A percentile compares a stretch with the other conserved stretches of the same genome.
Conservation (phyloP, 2,888 invertebrate genomes). For the Kryphioiulus occultus region DNA sequence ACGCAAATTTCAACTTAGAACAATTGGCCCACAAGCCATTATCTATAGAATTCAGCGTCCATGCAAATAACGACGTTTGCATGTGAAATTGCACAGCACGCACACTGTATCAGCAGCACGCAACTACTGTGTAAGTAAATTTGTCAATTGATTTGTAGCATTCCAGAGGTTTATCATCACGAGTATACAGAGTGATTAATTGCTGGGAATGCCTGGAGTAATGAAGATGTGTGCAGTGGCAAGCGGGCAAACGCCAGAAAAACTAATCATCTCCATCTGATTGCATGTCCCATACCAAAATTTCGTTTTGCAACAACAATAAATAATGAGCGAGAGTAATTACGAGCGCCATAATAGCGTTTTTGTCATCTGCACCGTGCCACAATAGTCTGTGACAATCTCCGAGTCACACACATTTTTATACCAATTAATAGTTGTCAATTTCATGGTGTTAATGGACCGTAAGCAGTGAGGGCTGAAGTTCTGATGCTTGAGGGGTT, state of each 20-base stretch:
- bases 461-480: not conserved
- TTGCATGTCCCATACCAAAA: not conserved
- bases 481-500: not conserved
- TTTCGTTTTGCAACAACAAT: not conserved
- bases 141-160: not conserved
- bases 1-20: not conserved
- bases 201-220: not conserved
- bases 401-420: not conserved
- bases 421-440: not conserved
- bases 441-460: not conserved
- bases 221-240: not conserved
- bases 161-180: not conserved
- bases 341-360: not conserved
- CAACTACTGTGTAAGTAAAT: not conserved
- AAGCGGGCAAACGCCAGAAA: not conserved
- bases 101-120: not conserved
- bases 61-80: not conserved
- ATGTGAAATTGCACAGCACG: not conserved
- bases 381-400: not conserved
- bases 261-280: not conserved
- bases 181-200: not conserved
- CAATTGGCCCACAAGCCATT: not conserved
- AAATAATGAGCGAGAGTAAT: not conserved
- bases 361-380: not conserved
- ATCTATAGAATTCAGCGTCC: not conserved